Evolutionary conservation across 2,888 invertebrate genomes (phyloP), one percentile per base, ranked within the genome.

Genomic region (Ormyrus labotus): DNA sequence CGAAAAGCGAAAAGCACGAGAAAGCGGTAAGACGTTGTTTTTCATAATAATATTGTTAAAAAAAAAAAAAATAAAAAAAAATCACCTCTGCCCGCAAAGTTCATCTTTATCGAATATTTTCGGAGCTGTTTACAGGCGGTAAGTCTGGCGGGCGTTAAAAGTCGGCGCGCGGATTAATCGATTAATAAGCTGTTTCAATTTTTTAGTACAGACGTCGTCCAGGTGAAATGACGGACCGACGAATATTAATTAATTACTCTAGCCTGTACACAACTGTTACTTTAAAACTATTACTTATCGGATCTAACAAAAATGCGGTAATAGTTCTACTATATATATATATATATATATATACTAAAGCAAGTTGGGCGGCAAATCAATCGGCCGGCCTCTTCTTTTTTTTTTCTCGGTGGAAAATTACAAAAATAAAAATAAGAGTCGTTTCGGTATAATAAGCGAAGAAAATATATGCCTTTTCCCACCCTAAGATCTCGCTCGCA

Each of bases 401-500:
- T n/a, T 58, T 60, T 50, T 6, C 11, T 8, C 13, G 10, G 45
- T 34, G 19, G 58, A 34, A 19, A 19, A 34, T 34, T 34, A 61
- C 13, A n/a, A 64, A 63, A 47, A 6, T 13, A 48, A 47, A 64
- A 47, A 10, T 48, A 2, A 53, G 34, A 61, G 7, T 6, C 47
- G 34, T 55, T 65, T 50, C 34, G 4, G 34, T 19, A 48, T 58
- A 63, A 11, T 6, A 57, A 74, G 13, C 19, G 6, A 60, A 50
- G 53, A 13, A 61, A 68, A 60, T 10, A 51, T 76, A 48, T 47
- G 60, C 53, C 19, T 45, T 53, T 19, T 6, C 47, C 47, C 9
- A 1, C 64, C n/a, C 6, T 58, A 45, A 70, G 19, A 63, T 64
- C 70, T 77, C 13, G 64, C 34, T 65, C 57, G 11, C 65, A 74